These are phyloP conservation scores for Lacerta agilis DNA, from an alignment of 2,797 vertebrate genomes.

Conservation along the genomic window DNA sequence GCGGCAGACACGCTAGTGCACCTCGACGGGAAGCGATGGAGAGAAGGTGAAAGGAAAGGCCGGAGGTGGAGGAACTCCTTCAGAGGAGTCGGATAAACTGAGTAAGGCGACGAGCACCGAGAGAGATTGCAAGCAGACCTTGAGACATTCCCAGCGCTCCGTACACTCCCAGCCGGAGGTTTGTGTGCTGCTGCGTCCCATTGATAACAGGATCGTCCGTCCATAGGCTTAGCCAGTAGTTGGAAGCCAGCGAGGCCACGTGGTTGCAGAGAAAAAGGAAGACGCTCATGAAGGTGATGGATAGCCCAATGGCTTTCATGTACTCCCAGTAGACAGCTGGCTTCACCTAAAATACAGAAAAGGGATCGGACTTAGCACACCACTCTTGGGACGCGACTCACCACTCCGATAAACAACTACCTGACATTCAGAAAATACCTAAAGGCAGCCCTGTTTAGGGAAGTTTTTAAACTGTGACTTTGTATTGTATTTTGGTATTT, in stretches of 20 bases:
- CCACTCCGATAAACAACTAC: too few species aligned
- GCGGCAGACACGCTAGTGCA: too few species aligned
- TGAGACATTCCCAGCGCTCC: conserved; percentile 88
- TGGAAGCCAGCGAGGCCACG: conserved; percentile 86
- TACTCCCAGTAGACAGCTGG: conserved; percentile 93
- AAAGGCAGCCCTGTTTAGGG: too few species aligned
- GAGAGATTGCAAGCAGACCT: conserved; percentile 77
- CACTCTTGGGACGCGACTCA: background rate
- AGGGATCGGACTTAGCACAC: background rate
- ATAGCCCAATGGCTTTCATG: conserved; percentile 89
- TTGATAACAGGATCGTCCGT: conserved; percentile 92
- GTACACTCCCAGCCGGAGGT: conserved; percentile 88
- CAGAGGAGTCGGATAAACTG: background rate
- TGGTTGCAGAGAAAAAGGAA: conserved; percentile 90
- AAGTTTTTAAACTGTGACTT: too few species aligned
- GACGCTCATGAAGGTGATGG: conserved; percentile 85
- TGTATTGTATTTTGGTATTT: too few species aligned
- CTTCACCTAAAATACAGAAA: conserved; percentile 83
- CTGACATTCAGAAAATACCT: too few species aligned
- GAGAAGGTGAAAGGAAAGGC: too few species aligned
- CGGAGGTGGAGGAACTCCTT: background rate
- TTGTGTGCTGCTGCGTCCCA: conserved; percentile 87
- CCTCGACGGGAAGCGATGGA: too few species aligned
- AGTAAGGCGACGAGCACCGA: too few species aligned
- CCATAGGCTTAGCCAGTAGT: conserved; percentile 98